These are phyloP conservation scores for Apamea epomidion DNA, from an alignment of 2,888 invertebrate genomes.

Conservation along the genomic window DNA sequence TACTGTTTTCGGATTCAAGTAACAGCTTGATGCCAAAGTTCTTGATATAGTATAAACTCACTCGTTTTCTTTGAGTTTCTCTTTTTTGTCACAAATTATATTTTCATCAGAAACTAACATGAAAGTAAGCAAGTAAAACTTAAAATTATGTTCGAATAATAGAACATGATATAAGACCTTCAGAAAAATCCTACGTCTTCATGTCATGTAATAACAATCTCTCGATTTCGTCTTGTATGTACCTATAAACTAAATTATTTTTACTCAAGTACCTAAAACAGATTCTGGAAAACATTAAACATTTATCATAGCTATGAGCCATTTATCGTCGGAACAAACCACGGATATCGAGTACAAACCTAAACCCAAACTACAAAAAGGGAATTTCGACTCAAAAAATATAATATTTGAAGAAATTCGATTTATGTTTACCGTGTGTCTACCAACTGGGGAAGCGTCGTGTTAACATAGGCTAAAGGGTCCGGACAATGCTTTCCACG, in stretches of 20 bases:
- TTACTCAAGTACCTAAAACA: too few relatives aligned
- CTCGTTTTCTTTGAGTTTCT: not conserved
- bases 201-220: not conserved
- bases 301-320: too few relatives aligned
- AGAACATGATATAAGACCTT: not conserved
- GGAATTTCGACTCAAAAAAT: constrained; percentile 21
- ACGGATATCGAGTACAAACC: not conserved
- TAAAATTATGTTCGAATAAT: not conserved
- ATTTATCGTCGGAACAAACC: not conserved
- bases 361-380: not conserved
- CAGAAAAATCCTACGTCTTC: not conserved
- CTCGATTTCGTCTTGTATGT: not conserved
- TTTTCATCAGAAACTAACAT: not conserved
- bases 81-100: not conserved
- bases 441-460: constrained; percentile 67
- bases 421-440: constrained; percentile 71
- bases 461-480: constrained; percentile 81
- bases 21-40: not conserved
- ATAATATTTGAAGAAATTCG: constrained; percentile 65
- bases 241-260: not conserved
- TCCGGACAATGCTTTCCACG: constrained; percentile 81
- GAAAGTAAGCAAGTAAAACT: not conserved
- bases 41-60: not conserved
- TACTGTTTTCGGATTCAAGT: not conserved
- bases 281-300: not conserved